Evolutionary conservation across 1,140 invertebrate species (phyloP), one percentile per base, ranked within the genome.

Genomic region (Zaprionus lachaisei): DNA sequence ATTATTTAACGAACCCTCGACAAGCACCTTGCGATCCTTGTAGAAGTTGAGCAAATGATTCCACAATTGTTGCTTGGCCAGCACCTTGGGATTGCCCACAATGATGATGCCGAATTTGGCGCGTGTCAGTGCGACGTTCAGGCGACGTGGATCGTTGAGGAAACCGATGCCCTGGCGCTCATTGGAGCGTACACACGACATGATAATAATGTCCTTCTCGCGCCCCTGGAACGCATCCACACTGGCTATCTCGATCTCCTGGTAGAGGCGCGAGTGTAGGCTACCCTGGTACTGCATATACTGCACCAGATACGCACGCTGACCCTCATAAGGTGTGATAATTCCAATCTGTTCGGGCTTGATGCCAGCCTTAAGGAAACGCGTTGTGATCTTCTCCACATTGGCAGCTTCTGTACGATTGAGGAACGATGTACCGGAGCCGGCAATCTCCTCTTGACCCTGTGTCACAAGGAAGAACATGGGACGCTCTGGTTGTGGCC

Each of bases 251-350:
- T 99, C 99, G 56, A 99, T 99, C 92, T 99, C 99, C 93, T 99
- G 97, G 93, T 99, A 99, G 0, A 99, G 93, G 92, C 99, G 99
- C 6, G 98, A 96, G 91, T 99, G 98, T 9, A 99, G 94, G 4
- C 98, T 97, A 5, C 99, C 99, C 93, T 99, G 99, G 90, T 99
- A 99, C 92, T 99, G 99, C 98, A 99, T 99, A 84, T 99, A 99
- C 87, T 99, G 98, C 0, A 97, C 99, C 56, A 99, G 94, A 93
- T 99, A 99, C 0, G 99, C 98, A n/a, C 99, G 94, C 92, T 99
- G 99, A 0, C 99, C 98, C 94, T 99, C 99, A 80, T 99, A 99
- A 0, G 99, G 99, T 0, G 99, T 99, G 51, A 99, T 99, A 28
- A 99, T 98, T n/a, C 99, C 99, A 67, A 99, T 99, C 93, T 99